Base-by-base conservation (phyloP, 2,888 invertebrate species). In the Cabera pusaria region DNA sequence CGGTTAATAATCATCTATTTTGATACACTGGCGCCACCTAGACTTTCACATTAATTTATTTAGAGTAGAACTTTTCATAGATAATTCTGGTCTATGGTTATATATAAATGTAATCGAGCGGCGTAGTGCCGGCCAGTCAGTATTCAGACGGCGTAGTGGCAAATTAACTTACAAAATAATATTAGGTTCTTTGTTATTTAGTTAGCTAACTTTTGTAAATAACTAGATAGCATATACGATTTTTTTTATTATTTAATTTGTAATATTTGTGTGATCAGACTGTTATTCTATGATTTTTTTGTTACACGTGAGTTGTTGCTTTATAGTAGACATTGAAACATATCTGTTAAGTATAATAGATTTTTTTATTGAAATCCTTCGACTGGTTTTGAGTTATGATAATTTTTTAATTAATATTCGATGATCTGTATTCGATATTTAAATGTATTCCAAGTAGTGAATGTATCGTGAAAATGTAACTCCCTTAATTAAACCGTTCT, bases 141-240 rank as follows among this genome's bases (percentile, higher is more conserved):
- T 85, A 84, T 85, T 82, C 74, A 83, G 80, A 73, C 64, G 64
- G 69, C 74, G 71, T 70, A 71, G 65, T 59, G 72, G 72, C 78
- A 69, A 46, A 41, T 37, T 45, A 41, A 69, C 70, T 70, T 78
- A 80, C 75, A 77, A 80, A 82, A 69, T 84, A 84, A 80, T 71
- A 56, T 79, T 83, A 85, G 70, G 79, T 76, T 81, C 75, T 78
- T 86, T 88, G 88, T 88, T 88, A 87, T 87, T 87, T 88, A 88
- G 87, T 88, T 87, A 86, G 83, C 77, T 87, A 87, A 88, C 86
- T 74, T 76, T 75, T 88, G 87, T 88, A 88, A 83, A 88, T 88
- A 88, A 82, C 75, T 87, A 86, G 83, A 85, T 74, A 71, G 72
- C 82, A 78, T 80, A 80, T 82, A 52, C 44, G 46, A 50, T 54